Base-by-base conservation (phyloP, 2,797 vertebrate species). In the Rhinoraja longicauda region DNA sequence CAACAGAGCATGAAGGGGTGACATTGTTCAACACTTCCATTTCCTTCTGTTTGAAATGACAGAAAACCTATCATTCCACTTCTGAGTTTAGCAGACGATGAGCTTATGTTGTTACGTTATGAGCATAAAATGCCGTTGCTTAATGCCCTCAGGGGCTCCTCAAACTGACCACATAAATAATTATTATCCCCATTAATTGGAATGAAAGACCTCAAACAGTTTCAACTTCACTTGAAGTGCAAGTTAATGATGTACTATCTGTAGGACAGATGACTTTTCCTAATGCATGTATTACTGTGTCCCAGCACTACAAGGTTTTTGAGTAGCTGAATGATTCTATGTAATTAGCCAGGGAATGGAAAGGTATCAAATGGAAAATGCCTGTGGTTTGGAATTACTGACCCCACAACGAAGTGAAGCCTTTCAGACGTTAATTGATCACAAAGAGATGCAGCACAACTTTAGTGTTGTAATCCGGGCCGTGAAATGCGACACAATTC, bases 331-430 rank as follows among this genome's bases (percentile, higher is more conserved):
- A 53, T 73, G 36, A 67, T 36, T 91, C 21, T 91, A 91, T 91
- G 70, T 26, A 91, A 91, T 91, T 91, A 91, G 88, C 88, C 36
- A 32, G 88, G 88, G 88, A 91, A 91, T 73, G 88, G 88, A 91
- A 91, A 13, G 32, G 67, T 72, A 72, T 91, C 88, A 91, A 91
- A 72, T 91, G 88, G 32, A 91, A 70, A 91, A 73, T 91, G 88
- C 64, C 91, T 91, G 67, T 73, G 88, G 88, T 91, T 91, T 72
- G 36, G 88, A 91, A 91, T 91, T 91, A 73, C 88, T 91, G 67
- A 91, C 67, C 88, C 21, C 36, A 72, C 12, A 91, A 72, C 91
- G 88, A 72, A 72, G 88, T 91, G 39, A 12, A 72, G 64, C 4
- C 67, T 91, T 91, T 91, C 64, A 72, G 67, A 91, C 67, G 70